Conservation (phyloP, 1,140 invertebrate species). For the Cecropterus lyciades region DNA sequence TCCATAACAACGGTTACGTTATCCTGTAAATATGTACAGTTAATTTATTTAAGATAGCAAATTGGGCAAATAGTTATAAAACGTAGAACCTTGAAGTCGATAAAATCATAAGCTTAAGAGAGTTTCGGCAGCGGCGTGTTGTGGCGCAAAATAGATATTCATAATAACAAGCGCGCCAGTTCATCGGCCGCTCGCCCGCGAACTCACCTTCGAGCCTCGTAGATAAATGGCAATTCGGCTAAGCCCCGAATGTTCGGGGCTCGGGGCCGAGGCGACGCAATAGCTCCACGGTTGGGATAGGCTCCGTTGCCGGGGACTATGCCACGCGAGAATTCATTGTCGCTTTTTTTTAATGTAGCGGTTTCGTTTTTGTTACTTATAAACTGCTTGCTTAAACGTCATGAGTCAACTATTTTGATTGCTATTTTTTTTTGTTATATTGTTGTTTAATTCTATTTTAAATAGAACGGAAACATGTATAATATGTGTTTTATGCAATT, state of each 20-base stretch:
- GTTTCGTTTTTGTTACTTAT: neutral
- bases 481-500: too few relatives aligned
- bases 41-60: neutral
- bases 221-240: conserved; percentile 53
- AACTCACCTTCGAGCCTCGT: conserved; percentile 51
- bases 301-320: conserved; percentile 29
- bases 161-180: conserved; percentile 54
- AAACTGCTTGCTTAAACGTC: neutral
- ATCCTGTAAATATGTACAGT: neutral
- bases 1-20: neutral
- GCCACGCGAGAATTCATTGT: neutral
- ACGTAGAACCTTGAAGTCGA: conserved; percentile 48
- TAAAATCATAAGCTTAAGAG: conserved; percentile 49
- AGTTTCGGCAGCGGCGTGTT: conserved; percentile 47
- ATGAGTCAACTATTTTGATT: neutral
- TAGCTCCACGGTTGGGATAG: conserved; percentile 46
- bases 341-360: neutral
- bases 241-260: conserved; percentile 18
- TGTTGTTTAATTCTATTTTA: too few relatives aligned
- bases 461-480: too few relatives aligned
- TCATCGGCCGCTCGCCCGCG: conserved; percentile 56
- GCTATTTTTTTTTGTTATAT: too few relatives aligned
- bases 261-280: conserved; percentile 28
- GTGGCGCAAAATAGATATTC: conserved; percentile 61
- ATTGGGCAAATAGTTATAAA: conserved; percentile 15